phyloP scores from a whole-genome alignment of 2,797 vertebrate genomes.

The Darevskia mixta region DNA sequence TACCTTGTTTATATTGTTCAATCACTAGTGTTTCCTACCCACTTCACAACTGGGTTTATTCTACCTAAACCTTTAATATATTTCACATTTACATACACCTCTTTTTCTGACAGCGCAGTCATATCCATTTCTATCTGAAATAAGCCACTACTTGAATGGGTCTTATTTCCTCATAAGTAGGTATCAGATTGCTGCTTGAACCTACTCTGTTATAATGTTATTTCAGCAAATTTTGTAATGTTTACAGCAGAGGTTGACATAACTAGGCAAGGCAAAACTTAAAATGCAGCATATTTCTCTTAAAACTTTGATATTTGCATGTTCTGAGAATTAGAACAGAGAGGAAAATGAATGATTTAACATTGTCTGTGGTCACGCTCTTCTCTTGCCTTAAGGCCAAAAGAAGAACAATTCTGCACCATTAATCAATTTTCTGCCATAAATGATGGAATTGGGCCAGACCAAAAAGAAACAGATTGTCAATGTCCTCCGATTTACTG shows the following conservation, averaged over 20 bases:
- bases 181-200: neutral
- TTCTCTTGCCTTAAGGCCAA: neutral
- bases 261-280: constrained; percentile 29
- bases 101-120: neutral
- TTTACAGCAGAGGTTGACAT: constrained; percentile 25
- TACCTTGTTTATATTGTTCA: constrained; percentile 35
- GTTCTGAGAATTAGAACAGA: constrained; percentile 18
- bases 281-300: constrained; percentile 36
- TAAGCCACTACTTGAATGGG: neutral
- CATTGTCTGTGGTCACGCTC: neutral
- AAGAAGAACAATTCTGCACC: constrained; percentile 3
- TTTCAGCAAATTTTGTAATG: constrained; percentile 36
- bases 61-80: constrained; percentile 31
- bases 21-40: neutral
- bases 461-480: neutral
- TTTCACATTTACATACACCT: neutral
- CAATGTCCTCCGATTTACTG: neutral
- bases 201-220: constrained; percentile 26
- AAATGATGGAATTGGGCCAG: neutral
- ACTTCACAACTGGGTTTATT: neutral
- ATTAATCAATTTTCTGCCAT: neutral
- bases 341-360: neutral
- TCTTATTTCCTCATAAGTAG: neutral
- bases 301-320: constrained; percentile 33
- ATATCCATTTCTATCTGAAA: neutral